These are phyloP conservation scores for Drosophila parabipectinata DNA, from an alignment of 1,140 invertebrate genomes.

Conservation along the genomic window DNA sequence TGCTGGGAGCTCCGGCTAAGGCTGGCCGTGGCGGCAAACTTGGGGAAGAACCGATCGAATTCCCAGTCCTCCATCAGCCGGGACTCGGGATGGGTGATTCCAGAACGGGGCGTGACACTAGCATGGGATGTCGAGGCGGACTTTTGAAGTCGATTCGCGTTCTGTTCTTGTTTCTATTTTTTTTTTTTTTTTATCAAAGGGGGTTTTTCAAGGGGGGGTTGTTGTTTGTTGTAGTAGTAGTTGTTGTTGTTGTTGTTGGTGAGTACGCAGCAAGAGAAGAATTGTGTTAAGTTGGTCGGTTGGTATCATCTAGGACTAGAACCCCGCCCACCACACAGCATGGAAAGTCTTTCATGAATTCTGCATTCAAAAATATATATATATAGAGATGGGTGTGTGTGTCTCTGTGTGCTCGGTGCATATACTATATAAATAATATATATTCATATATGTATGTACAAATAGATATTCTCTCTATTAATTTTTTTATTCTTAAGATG, in stretches of 20 bases:
- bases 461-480: constrained; percentile 6
- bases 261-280: constrained; percentile 77
- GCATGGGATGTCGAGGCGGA: constrained; percentile 80
- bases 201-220: constrained; percentile 30
- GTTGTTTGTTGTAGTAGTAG: constrained; percentile 38
- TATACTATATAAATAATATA: constrained; percentile 34
- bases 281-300: constrained; percentile 55
- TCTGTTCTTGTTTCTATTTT: constrained; percentile 79
- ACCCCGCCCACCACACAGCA: constrained; percentile 54
- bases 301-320: constrained; percentile 9
- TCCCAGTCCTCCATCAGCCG: constrained; percentile 91
- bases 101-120: constrained; percentile 36
- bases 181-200: constrained; percentile 22
- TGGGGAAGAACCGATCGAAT: constrained; percentile 92
- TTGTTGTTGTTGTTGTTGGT: constrained; percentile 51
- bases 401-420: constrained; percentile 41
- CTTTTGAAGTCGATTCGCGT: constrained; percentile 80
- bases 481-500: constrained; percentile 23
- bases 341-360: constrained; percentile 81
- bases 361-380: constrained; percentile 45
- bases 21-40: constrained; percentile 65
- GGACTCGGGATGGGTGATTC: constrained; percentile 33
- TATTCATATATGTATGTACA: constrained; percentile 32
- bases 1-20: constrained; percentile 69
- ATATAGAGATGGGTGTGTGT: constrained; percentile 30